Evolutionary conservation across 2,113 vertebrate genomes (phyloP).

Genomic region (Astatotilapia flaviijosephi): DNA sequence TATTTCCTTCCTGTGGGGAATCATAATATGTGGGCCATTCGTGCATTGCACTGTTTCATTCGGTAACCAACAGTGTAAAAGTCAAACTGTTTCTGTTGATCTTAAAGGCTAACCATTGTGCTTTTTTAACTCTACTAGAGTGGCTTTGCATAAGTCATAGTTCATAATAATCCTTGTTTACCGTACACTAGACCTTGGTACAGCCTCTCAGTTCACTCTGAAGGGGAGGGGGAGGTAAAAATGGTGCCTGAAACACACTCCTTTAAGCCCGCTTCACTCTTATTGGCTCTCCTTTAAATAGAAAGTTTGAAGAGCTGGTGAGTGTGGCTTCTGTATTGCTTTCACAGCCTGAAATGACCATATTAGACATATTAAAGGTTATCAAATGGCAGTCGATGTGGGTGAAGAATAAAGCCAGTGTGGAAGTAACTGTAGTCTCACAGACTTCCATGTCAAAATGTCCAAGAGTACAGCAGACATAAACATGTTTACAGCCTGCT

Average conservation of each 20-base stretch:
- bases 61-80: accelerated
- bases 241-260: background rate
- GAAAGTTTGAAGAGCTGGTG: background rate
- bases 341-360: background rate
- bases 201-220: background rate
- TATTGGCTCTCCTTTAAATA: background rate
- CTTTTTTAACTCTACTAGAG: background rate
- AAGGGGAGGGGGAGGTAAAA: background rate
- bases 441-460: background rate
- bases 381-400: background rate
- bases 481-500: background rate
- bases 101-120: background rate
- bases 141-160: background rate
- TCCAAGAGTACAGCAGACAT: background rate
- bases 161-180: background rate
- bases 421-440: background rate
- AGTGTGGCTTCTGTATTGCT: background rate
- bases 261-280: background rate
- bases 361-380: background rate
- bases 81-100: background rate
- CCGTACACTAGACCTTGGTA: accelerated
- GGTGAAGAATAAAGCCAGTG: background rate
- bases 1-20: background rate
- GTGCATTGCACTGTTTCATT: background rate
- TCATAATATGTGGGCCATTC: background rate